phyloP scores from a whole-genome alignment of 1,140 invertebrate genomes.

The Bombus superbus region DNA sequence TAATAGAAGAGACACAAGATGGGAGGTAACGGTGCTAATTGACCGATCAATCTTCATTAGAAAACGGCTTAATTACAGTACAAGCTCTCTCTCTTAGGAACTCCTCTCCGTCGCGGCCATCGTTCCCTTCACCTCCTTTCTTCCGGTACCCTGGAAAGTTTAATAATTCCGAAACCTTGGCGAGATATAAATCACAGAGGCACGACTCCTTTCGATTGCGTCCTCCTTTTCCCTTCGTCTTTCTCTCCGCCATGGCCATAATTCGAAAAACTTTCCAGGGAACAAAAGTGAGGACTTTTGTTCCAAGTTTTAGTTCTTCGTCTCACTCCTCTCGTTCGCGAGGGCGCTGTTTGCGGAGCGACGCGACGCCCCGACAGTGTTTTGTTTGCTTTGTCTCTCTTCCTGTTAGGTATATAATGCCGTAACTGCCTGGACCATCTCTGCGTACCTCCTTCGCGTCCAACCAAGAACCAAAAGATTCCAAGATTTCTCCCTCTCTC shows the following conservation, averaged over 20 bases:
- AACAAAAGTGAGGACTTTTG: conserved; percentile 82
- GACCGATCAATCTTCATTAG: conserved; percentile 79
- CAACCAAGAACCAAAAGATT: conserved; percentile 56
- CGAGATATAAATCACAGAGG: conserved; percentile 74
- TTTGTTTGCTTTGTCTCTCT: conserved; percentile 81
- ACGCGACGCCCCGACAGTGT: conserved; percentile 81
- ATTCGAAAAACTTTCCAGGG: conserved; percentile 80
- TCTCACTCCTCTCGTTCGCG: neutral
- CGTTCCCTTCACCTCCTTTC: conserved; percentile 27
- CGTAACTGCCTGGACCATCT: conserved; percentile 65
- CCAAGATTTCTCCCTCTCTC: conserved; percentile 7
- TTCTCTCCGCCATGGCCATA: conserved; percentile 71
- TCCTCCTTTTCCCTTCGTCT: conserved; percentile 48
- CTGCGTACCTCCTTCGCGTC: conserved; percentile 55
- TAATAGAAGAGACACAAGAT: conserved; percentile 70
- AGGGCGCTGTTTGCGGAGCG: conserved; percentile 74
- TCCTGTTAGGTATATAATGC: conserved; percentile 77
- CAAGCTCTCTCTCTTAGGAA: conserved; percentile 57
- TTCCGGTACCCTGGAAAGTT: conserved; percentile 51
- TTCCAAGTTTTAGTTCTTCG: conserved; percentile 79
- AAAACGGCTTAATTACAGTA: conserved; percentile 78
- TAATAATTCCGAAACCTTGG: conserved; percentile 74
- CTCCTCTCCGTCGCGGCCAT: conserved; percentile 4
- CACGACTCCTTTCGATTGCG: conserved; percentile 40
- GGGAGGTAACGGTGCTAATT: conserved; percentile 74